Percentiles rank a stretch among this genome's conserved stretches.
These are phyloP conservation scores for Perca schrenkii DNA, from an alignment of 2,113 vertebrate species.

Conservation along the genomic window DNA sequence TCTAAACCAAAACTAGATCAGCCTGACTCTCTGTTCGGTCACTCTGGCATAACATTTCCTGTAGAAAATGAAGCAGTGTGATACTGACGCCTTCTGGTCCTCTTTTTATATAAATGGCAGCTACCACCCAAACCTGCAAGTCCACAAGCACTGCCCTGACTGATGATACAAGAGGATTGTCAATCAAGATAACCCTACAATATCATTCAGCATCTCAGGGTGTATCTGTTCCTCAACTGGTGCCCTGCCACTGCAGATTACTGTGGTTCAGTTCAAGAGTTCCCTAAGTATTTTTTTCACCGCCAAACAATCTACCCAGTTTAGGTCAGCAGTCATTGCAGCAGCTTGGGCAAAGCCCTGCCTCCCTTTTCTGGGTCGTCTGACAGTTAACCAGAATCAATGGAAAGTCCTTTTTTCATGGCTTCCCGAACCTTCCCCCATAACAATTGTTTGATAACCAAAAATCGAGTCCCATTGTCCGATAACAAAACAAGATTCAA, in stretches of 20 bases:
- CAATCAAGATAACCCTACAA: background rate
- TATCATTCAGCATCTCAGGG: background rate
- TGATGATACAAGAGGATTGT: background rate
- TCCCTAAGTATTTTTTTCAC: background rate
- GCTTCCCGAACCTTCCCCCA: background rate
- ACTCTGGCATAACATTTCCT: background rate
- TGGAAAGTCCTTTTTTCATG: background rate
- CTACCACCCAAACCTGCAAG: background rate
- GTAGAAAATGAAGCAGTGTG: background rate
- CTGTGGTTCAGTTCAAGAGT: background rate
- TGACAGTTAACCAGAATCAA: background rate
- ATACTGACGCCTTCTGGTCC: background rate
- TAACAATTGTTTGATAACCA: background rate
- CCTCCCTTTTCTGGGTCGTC: background rate
- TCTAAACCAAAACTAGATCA: background rate
- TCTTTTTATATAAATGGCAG: background rate
- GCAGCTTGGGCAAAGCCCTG: background rate
- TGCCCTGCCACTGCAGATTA: background rate
- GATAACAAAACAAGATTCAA: slow-evolving; percentile 7
- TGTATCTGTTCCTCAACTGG: background rate
- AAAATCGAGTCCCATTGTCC: background rate
- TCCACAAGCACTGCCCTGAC: background rate
- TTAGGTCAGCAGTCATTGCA: background rate
- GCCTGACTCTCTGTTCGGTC: background rate
- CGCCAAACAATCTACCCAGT: background rate